Percentiles rank a stretch among this genome's conserved stretches.
Conservation (phyloP, 2,888 invertebrate genomes). For the Platerodrilus igneus region DNA sequence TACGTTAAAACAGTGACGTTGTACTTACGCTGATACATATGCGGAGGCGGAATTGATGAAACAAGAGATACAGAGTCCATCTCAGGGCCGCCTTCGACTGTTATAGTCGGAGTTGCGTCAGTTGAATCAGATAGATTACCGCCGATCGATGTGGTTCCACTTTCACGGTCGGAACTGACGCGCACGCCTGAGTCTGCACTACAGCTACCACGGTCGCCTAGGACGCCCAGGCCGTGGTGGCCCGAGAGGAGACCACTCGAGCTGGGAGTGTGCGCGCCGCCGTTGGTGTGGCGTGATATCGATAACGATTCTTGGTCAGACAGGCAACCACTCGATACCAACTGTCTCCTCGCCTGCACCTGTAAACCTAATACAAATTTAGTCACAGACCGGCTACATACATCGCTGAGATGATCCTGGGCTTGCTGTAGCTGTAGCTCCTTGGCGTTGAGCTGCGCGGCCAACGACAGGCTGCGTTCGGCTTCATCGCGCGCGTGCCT, state of each 20-base stretch:
- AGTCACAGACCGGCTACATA: conserved; percentile 40
- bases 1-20: too few relatives aligned
- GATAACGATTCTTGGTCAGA: conserved; percentile 79
- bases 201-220: conserved; percentile 74
- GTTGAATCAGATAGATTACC: conserved; percentile 77
- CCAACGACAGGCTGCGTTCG: conserved; percentile 78
- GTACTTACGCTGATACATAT: conserved; percentile 69
- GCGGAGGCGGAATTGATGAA: conserved; percentile 61
- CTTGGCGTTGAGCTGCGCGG: conserved; percentile 81
- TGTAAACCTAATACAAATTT: conserved; percentile 6
- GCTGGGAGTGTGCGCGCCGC: conserved; percentile 60
- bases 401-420: conserved; percentile 80
- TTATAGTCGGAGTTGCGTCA: conserved; percentile 63
- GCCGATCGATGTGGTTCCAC: conserved; percentile 76
- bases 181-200: conserved; percentile 83
- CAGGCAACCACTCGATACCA: conserved; percentile 71
- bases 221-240: conserved; percentile 50
- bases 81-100: conserved; percentile 58
- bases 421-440: conserved; percentile 82
- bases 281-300: conserved; percentile 57
- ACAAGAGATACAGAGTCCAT: conserved; percentile 67
- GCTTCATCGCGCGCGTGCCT: conserved; percentile 88
- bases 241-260: conserved; percentile 51
- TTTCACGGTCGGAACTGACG: conserved; percentile 76
- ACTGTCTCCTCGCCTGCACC: conserved; percentile 64